Percentiles rank a stretch among this genome's conserved stretches.
These are phyloP conservation scores for Pachyramphus minor DNA, from an alignment of 2,113 vertebrate genomes.

Conservation along the genomic window DNA sequence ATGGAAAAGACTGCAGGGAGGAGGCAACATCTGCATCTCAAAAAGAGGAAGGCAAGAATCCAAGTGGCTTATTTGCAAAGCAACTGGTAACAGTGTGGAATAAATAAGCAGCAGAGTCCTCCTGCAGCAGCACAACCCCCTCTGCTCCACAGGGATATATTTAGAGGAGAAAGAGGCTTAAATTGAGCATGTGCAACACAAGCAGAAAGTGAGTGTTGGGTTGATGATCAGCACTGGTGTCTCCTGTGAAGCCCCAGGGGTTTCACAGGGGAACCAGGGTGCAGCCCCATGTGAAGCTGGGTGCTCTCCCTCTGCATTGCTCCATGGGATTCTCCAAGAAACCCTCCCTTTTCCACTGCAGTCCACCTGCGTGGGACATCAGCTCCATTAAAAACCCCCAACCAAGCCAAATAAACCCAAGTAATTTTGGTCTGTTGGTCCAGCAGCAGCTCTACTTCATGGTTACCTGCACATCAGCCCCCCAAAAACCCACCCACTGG, in stretches of 20 bases:
- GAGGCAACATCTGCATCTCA: background rate
- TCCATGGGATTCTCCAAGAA: background rate
- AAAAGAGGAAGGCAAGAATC: background rate
- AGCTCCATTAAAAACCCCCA: fast-evolving
- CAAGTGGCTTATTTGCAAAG: background rate
- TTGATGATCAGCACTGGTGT: fast-evolving
- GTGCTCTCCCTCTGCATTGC: too few relatives aligned
- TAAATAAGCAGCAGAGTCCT: background rate
- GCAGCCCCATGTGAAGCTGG: background rate
- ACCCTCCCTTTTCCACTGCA: background rate
- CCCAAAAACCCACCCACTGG: fast-evolving
- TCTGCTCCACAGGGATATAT: background rate
- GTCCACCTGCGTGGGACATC: background rate
- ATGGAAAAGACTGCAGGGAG: background rate
- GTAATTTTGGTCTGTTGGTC: fast-evolving
- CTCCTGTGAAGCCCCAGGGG: fast-evolving
- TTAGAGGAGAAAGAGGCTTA: background rate
- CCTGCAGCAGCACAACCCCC: background rate
- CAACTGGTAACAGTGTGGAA: background rate
- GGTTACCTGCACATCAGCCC: background rate
- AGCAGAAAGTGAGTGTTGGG: background rate
- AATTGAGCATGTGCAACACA: background rate
- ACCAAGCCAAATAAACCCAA: background rate
- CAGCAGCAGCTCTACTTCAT: background rate
- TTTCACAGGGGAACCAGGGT: background rate